Evolutionary conservation across 92 coral and sea anemone species (phyloP).

Genomic region (Ricordea florida): DNA sequence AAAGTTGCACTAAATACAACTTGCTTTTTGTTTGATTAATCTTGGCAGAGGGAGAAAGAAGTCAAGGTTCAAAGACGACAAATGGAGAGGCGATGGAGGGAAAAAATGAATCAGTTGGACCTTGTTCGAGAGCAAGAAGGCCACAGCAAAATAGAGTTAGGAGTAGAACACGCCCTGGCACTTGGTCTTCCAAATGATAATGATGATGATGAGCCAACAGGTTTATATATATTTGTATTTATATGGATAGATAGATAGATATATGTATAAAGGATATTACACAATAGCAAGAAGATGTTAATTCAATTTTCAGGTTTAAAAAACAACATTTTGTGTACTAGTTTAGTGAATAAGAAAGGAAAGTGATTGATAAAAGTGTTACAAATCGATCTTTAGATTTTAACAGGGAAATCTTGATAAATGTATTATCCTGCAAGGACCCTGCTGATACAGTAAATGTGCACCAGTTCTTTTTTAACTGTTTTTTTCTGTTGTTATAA

Average conservation of each 20-base stretch:
- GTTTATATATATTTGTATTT: not conserved
- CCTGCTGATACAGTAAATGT: too few relatives aligned
- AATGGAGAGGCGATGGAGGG: conserved; percentile 91
- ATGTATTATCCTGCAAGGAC: too few relatives aligned
- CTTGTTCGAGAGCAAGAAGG: conserved; percentile 65
- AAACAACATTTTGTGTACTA: too few relatives aligned
- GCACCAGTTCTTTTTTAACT: too few relatives aligned
- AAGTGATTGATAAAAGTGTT: too few relatives aligned
- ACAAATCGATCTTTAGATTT: too few relatives aligned
- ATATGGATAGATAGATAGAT: not conserved
- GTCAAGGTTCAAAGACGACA: conserved; percentile 79
- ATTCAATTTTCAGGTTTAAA: too few relatives aligned
- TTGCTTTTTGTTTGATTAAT: not conserved
- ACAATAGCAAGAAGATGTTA: too few relatives aligned
- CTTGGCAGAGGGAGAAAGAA: conserved; percentile 84
- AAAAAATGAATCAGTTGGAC: conserved; percentile 75
- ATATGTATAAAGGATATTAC: too few relatives aligned
- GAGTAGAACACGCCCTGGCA: conserved; percentile 71
- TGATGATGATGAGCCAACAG: conserved; percentile 18
- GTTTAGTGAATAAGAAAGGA: too few relatives aligned
- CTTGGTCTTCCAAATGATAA: conserved; percentile 69
- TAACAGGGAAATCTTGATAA: too few relatives aligned
- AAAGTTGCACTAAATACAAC: not conserved
- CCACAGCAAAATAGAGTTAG: conserved; percentile 73
- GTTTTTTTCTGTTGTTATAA: not conserved